These are phyloP conservation scores for Oenanthe oenanthe DNA, from an alignment of 2,113 vertebrate genomes.

Conservation along the genomic window DNA sequence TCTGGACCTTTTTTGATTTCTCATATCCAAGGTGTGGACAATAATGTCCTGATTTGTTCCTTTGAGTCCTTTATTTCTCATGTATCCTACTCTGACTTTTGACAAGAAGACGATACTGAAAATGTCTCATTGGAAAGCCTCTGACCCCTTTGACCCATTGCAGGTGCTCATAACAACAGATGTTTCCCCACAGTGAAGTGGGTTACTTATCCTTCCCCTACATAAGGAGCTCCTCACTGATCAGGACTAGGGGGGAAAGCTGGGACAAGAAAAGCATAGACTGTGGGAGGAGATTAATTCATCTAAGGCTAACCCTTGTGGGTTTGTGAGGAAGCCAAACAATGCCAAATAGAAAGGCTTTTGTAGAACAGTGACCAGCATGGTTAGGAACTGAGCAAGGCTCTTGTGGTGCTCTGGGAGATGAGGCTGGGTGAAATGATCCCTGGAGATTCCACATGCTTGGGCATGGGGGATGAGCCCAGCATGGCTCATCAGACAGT, in stretches of 20 bases:
- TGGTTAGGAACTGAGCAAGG: not conserved
- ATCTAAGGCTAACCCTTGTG: not conserved
- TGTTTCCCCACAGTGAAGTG: not conserved
- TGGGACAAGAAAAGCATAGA: not conserved
- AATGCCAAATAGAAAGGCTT: not conserved
- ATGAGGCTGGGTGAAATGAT: not conserved
- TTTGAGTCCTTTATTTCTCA: not conserved
- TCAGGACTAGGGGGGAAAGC: not conserved
- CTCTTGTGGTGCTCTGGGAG: not conserved
- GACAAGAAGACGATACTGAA: not conserved
- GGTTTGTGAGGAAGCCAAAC: not conserved
- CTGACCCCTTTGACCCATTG: not conserved
- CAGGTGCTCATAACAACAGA: not conserved
- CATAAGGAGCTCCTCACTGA: not conserved
- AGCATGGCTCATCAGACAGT: not conserved
- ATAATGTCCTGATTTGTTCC: not conserved
- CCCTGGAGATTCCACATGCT: accelerated
- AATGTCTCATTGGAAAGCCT: not conserved
- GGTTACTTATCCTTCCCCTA: not conserved
- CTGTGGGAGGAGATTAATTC: not conserved
- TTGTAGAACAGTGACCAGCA: not conserved
- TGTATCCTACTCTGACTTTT: not conserved
- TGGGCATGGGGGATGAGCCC: not conserved
- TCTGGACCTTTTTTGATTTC: not conserved
- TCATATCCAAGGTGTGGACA: not conserved